Base-by-base conservation (phyloP, 2,797 vertebrate species). In the Manis crassicaudata region DNA sequence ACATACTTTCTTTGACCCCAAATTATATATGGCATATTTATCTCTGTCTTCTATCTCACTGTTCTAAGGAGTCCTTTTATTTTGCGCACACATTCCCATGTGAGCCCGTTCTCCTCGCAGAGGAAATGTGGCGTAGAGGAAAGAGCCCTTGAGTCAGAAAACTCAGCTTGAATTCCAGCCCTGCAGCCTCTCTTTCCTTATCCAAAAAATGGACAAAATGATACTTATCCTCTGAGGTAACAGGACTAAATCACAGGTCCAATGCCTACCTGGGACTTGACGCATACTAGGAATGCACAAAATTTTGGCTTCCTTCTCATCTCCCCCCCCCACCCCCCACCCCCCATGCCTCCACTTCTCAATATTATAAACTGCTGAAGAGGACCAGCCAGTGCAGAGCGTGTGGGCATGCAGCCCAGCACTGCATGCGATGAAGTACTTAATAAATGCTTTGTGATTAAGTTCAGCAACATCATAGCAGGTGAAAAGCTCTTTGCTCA, bases 371-470 rank as follows among this genome's bases (percentile, higher is more conserved):
- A 25, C 6, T 11, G 46, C 56, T 17, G 18, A 12, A 62, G 62
- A 32, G 72, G 46, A 73, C 62, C 58, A 58, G 17, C 72, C 60
- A 12, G 65, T 5, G 52, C 20, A 4, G 50, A 4, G 6, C 9
- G 56, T 40, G 11, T 29, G 20, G 29, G 72, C 77, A 56, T 46
- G 52, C 29, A 32, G 67, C 72, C 52, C 62, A 58, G 90, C 92
- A 12, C 82, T 20, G 52, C 43, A 4, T 50, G n/a, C 16, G 73
- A 94, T 88, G 92, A 95, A 91, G 43, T 63, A 46, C 63, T 94
- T 94, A 88, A 90, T 89, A 96, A 92, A 58, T 72, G 87, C 89
- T 63, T 94, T 95, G 91, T 91, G 72, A 95, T 97, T 92, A 92
- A 94, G 92, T 88, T 90, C 80, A 63, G 80, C 32, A 35, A 9